Percentiles rank a stretch among this genome's conserved stretches.
These are phyloP conservation scores for Falco peregrinus DNA, from an alignment of 2,797 vertebrate species.

Conservation along the genomic window DNA sequence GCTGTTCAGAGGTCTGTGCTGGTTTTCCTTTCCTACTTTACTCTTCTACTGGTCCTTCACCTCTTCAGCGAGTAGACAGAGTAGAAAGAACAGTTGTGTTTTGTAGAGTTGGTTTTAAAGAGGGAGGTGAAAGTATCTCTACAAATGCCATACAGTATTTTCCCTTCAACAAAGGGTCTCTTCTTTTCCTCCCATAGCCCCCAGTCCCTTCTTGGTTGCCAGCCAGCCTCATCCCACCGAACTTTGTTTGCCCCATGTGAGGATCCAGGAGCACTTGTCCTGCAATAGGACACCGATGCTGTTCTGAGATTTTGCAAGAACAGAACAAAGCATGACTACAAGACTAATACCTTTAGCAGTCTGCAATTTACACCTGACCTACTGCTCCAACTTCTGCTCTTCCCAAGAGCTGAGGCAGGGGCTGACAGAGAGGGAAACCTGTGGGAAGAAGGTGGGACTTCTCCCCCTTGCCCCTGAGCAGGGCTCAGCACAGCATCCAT, in stretches of 20 bases:
- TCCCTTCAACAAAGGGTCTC: not conserved
- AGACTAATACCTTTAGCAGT: not conserved
- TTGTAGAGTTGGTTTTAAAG: not conserved
- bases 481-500: not conserved
- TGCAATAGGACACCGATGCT: not conserved
- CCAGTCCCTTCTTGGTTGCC: not conserved
- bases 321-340: not conserved
- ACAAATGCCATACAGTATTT: not conserved
- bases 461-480: not conserved
- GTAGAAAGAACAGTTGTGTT: not conserved
- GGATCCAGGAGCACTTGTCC: accelerated
- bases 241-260: not conserved
- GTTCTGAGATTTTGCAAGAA: not conserved
- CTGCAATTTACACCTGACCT: not conserved
- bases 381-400: not conserved
- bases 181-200: not conserved
- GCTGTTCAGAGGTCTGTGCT: not conserved
- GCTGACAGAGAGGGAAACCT: not conserved
- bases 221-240: not conserved
- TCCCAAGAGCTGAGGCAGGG: not conserved
- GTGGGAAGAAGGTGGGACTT: not conserved
- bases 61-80: not conserved
- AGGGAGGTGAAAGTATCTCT: accelerated
- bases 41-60: not conserved
- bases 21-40: not conserved